A percentile compares a stretch with the other conserved stretches of the same genome.
Evolutionary conservation across 2,888 invertebrate species (phyloP).

Genomic region (Rosalia funebris): DNA sequence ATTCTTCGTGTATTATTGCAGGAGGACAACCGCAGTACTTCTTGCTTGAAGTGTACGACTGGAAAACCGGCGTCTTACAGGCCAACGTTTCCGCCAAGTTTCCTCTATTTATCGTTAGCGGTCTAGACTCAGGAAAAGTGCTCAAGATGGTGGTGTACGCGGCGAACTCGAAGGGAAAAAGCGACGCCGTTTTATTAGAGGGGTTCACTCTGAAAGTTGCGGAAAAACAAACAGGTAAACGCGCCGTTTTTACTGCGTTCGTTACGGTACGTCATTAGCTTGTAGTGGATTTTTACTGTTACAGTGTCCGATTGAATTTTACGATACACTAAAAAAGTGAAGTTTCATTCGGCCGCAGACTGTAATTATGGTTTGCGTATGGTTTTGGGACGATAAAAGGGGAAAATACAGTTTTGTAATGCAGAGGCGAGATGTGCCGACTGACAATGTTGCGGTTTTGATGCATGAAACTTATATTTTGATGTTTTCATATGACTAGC

Average conservation of each 20-base stretch:
- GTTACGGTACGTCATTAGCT: conserved; percentile 18
- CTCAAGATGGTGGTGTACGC: conserved; percentile 84
- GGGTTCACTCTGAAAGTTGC: conserved; percentile 80
- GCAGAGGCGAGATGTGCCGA: not conserved
- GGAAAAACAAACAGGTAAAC: conserved; percentile 80
- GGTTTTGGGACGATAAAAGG: not conserved
- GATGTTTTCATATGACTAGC: not conserved
- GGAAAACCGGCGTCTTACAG: conserved; percentile 58
- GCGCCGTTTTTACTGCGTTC: conserved; percentile 18
- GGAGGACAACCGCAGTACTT: conserved; percentile 77
- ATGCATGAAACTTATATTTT: not conserved
- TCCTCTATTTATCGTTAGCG: conserved; percentile 80
- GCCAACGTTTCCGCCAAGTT: conserved; percentile 77
- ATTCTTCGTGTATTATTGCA: too few relatives aligned
- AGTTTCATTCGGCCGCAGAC: not conserved
- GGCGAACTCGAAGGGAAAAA: conserved; percentile 83
- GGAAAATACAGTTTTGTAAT: conserved; percentile 9
- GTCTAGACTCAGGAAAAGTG: conserved; percentile 80
- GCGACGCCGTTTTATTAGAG: conserved; percentile 76
- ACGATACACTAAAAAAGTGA: conserved; percentile 25
- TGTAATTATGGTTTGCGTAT: not conserved
- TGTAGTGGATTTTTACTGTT: conserved; percentile 24
- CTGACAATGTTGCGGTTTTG: not conserved
- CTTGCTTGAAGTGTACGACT: conserved; percentile 77
- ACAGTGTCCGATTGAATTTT: conserved; percentile 24